Base-by-base conservation (phyloP, 2,888 invertebrate genomes). In the Arge pagana region DNA sequence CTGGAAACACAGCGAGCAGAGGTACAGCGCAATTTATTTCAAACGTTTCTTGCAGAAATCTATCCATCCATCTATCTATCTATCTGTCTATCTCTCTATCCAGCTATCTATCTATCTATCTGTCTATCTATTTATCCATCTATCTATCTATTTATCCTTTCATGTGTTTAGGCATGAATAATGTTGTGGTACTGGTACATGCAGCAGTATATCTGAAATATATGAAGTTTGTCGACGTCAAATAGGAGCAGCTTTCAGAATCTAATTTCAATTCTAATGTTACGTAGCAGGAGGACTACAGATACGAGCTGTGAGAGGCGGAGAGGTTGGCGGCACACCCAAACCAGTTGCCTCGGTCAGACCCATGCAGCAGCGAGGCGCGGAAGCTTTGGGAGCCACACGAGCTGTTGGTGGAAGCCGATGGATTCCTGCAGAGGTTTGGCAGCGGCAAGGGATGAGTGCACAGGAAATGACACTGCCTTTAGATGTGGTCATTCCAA, bases 391-490 rank as follows among this genome's bases (percentile, higher is more conserved):
- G 67, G 77, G 76, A 26, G 78, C 79, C 10, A 75, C 81, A 10
- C 80, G 86, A 51, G 77, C 81, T 13, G 79, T 82, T 3, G 71
- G 69, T 5, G 76, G 78, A 10, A 77, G 74, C 3, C 77, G 86
- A 42, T 92, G 92, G 92, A 92, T 93, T 63, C 92, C 92, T 4
- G 92, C 92, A 3, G 92, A 92, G 77, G 91, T 92, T 50, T 92
- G 92, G 92, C 90, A 92, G 66, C 80, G 92, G 33, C 95, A 96
- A 78, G 96, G 96, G 56, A 95, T 96, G 87, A 92, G 92, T 15
- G 93, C 94, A 16, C 93, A 94, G 78, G 95, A 95, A 80, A 93
- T 96, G 88, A 93, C 93, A 5, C 80, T 96, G 57, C 95, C 95
- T 3, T 81, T 91, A 83, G 93, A 93, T 78, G 94, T 95, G 26